phyloP scores from a whole-genome alignment of 2,797 vertebrate genomes.

The Pseudotriccus pelzelni region DNA sequence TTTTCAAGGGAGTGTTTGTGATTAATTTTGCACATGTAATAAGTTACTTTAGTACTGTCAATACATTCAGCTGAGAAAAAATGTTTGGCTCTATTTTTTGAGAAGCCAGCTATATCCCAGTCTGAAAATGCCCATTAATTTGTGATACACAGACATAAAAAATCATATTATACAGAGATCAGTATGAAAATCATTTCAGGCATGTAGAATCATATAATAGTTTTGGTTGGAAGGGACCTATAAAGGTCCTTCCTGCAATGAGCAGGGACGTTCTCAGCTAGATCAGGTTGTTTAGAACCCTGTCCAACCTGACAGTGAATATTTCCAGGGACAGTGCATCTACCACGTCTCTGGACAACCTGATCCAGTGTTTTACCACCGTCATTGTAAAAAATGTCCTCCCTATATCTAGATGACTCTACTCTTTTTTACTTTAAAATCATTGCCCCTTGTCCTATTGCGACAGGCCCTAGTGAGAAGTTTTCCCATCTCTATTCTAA shows the following conservation, averaged over 20 bases:
- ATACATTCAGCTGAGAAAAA: not conserved
- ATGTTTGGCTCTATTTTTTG: not conserved
- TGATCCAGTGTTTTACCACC: not conserved
- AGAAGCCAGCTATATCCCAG: not conserved
- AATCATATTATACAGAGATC: not conserved
- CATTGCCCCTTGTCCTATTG: not conserved
- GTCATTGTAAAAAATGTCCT: not conserved
- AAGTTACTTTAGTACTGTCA: not conserved
- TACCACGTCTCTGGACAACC: not conserved
- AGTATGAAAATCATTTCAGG: not conserved
- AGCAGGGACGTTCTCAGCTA: not conserved
- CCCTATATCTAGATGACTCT: not conserved
- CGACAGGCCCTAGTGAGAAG: not conserved
- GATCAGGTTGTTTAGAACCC: not conserved
- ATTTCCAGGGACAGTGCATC: not conserved
- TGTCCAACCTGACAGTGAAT: not conserved
- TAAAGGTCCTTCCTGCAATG: accelerated
- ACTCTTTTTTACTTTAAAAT: not conserved
- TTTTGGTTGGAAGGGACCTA: not conserved
- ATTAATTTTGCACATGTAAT: not conserved
- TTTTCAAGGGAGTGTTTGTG: not conserved
- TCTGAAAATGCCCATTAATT: not conserved
- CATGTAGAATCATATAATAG: not conserved
- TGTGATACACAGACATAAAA: not conserved
- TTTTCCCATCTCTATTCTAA: not conserved